Conservation (phyloP, 2,888 invertebrate species). For the Halocaridina rubra region DNA sequence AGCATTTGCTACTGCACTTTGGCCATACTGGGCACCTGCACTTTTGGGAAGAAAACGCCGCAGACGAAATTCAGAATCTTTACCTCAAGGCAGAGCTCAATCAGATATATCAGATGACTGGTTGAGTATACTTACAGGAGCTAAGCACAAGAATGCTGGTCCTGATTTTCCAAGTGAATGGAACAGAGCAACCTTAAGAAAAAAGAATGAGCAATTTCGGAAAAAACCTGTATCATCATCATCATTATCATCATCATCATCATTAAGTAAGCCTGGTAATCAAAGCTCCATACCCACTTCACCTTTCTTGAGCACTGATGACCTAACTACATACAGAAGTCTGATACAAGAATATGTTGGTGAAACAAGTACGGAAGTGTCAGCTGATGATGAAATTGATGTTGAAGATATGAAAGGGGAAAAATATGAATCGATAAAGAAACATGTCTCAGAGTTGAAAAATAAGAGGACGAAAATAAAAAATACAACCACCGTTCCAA, state of each 20-base stretch:
- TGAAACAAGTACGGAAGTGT: background rate
- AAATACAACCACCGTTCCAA: background rate
- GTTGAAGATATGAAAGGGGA: too few species aligned
- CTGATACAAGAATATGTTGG: too few species aligned
- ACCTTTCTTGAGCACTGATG: background rate
- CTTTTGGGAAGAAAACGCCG: slow-evolving; percentile 50
- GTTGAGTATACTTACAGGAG: background rate
- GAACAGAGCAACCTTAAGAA: slow-evolving; percentile 49
- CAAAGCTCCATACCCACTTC: background rate
- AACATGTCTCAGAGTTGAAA: too few species aligned
- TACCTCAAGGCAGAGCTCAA: background rate
- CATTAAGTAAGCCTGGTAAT: slow-evolving; percentile 6
- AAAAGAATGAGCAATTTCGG: slow-evolving; percentile 23
- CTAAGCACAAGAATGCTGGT: background rate
- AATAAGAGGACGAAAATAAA: too few species aligned
- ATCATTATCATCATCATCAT: background rate
- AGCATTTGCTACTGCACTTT: slow-evolving; percentile 56
- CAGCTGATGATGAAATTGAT: too few species aligned
- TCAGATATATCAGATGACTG: background rate
- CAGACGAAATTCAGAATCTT: background rate
- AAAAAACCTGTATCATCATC: slow-evolving; percentile 27
- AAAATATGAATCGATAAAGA: too few species aligned
- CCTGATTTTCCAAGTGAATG: slow-evolving; percentile 28
- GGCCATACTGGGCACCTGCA: slow-evolving; percentile 60
- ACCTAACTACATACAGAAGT: background rate